Evolutionary conservation across 2,888 invertebrate genomes (phyloP).

Genomic region (Rhagonycha fulva): DNA sequence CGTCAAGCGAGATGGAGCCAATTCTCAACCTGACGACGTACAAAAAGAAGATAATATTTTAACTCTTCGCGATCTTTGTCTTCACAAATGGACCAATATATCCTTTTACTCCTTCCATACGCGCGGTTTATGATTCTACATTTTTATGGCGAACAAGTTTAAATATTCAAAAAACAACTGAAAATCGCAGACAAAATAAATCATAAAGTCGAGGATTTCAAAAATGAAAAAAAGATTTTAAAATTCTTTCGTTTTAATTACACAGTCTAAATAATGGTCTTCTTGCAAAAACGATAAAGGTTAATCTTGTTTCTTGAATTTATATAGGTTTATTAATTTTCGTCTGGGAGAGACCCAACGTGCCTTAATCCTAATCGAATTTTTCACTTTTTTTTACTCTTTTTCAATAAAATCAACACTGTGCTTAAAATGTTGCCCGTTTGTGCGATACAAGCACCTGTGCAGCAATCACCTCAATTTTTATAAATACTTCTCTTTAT

Average conservation of each 20-base stretch:
- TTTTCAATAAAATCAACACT: background rate
- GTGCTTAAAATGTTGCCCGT: background rate
- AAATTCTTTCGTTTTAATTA: conserved; percentile 52
- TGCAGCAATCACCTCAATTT: background rate
- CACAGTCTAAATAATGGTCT: conserved; percentile 35
- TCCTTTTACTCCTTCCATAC: conserved; percentile 26
- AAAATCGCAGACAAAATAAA: conserved; percentile 57
- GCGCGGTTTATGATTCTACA: conserved; percentile 51
- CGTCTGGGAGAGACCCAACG: conserved; percentile 42
- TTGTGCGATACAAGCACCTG: background rate
- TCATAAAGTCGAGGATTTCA: conserved; percentile 54
- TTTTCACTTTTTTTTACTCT: background rate
- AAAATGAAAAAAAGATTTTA: conserved; percentile 48
- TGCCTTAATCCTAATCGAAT: background rate
- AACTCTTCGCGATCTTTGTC: conserved; percentile 24
- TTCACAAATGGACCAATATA: conserved; percentile 7
- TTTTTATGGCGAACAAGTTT: conserved; percentile 55
- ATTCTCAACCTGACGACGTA: conserved; percentile 18
- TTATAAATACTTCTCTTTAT: background rate
- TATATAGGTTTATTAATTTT: conserved; percentile 57
- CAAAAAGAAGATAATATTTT: conserved; percentile 33
- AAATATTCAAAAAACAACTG: conserved; percentile 56
- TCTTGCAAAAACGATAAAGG: conserved; percentile 32
- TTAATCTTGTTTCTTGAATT: conserved; percentile 46
- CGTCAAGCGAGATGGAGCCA: conserved; percentile 24